phyloP scores from a whole-genome alignment of 2,888 invertebrate genomes.

The Caenorhabditis doughertyi region DNA sequence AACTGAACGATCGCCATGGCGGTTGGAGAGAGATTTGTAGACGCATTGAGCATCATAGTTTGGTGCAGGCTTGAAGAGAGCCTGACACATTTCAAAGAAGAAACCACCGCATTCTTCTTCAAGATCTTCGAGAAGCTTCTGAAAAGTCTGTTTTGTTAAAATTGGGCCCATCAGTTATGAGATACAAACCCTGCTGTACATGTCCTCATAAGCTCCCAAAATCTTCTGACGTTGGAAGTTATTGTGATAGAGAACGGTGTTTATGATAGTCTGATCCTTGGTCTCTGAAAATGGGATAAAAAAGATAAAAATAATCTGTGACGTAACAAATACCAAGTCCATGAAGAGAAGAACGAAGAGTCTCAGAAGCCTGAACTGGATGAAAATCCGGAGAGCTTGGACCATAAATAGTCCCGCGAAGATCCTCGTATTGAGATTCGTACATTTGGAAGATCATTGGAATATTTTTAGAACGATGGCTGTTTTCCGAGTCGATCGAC shows the following conservation, averaged over 20 bases:
- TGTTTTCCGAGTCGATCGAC: conserved; percentile 69
- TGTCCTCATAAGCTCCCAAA: conserved; percentile 79
- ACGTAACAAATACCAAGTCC: conserved; percentile 69
- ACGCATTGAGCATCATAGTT: conserved; percentile 83
- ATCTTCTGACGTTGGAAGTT: conserved; percentile 82
- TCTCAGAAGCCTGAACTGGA: conserved; percentile 80
- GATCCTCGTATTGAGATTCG: conserved; percentile 79
- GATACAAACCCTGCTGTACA: conserved; percentile 78
- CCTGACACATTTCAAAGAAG: conserved; percentile 83
- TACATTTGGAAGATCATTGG: conserved; percentile 82
- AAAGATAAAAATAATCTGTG: neutral
- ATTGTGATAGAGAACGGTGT: conserved; percentile 78
- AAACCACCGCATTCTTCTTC: conserved; percentile 84
- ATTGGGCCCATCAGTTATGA: neutral
- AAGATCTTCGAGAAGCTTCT: conserved; percentile 83
- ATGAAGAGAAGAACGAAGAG: conserved; percentile 76
- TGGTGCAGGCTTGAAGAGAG: conserved; percentile 83
- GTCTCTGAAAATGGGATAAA: conserved; percentile 73
- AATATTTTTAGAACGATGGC: conserved; percentile 72
- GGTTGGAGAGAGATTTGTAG: conserved; percentile 82
- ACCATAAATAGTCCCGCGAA: conserved; percentile 80
- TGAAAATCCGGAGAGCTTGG: conserved; percentile 80
- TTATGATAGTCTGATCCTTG: conserved; percentile 79
- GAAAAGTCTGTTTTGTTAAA: conserved; percentile 50
- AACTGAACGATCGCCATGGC: conserved; percentile 78